Conservation (phyloP, 2,797 vertebrate species). For the Tamandua tetradactyla region DNA sequence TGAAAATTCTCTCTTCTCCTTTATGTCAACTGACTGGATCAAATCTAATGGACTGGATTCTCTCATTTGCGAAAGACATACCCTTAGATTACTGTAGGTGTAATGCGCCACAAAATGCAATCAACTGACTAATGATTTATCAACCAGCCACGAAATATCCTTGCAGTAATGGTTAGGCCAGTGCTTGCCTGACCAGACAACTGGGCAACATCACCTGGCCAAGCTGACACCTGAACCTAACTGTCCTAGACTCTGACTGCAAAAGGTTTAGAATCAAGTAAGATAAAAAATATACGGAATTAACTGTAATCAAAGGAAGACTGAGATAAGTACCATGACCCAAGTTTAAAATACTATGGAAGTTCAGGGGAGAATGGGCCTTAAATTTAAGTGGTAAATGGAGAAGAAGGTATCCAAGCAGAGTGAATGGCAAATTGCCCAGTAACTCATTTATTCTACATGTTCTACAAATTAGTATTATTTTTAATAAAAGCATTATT, state of each 20-base stretch:
- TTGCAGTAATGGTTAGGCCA: too few species aligned
- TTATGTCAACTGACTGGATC: too few species aligned
- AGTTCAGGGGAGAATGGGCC: not conserved
- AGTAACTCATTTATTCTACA: not conserved
- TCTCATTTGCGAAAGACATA: too few species aligned
- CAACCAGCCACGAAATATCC: too few species aligned
- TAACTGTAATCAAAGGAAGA: conserved; percentile 50
- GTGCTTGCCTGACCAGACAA: too few species aligned
- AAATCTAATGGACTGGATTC: too few species aligned
- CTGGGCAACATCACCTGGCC: too few species aligned
- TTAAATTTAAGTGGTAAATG: not conserved
- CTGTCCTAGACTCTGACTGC: conserved; percentile 61
- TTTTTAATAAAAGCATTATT: not conserved
- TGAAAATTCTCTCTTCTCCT: too few species aligned
- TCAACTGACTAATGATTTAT: too few species aligned
- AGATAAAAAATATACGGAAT: conserved; percentile 30
- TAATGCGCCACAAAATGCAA: too few species aligned
- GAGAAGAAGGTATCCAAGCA: not conserved
- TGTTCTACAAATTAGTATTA: not conserved
- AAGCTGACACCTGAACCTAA: too few species aligned
- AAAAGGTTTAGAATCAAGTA: not conserved
- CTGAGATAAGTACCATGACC: not conserved
- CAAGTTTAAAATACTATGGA: not conserved
- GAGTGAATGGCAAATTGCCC: not conserved
- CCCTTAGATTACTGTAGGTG: too few species aligned